Conservation (phyloP, 2,797 vertebrate species). For the Echiichthys vipera region DNA sequence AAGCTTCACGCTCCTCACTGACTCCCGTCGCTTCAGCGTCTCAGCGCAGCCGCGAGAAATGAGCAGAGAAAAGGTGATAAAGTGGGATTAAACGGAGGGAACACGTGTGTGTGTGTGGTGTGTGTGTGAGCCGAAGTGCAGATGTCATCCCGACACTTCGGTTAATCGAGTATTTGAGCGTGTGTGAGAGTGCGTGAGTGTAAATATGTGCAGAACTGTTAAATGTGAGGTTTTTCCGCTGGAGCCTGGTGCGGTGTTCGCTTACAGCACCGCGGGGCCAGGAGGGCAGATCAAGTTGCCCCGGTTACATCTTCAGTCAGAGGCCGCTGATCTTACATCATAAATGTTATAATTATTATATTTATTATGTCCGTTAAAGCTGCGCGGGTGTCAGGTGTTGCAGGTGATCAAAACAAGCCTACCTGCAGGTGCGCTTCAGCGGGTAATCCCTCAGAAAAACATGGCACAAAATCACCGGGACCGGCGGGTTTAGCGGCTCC, state of each 20-base stretch:
- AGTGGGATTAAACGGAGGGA: neutral
- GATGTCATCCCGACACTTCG: accelerated
- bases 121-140: neutral
- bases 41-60: accelerated
- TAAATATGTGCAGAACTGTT: accelerated
- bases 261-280: neutral
- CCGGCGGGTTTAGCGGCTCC: neutral
- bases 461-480: constrained; percentile 45
- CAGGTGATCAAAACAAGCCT: constrained; percentile 8
- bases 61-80: neutral
- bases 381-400: neutral
- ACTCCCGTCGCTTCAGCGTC: too few relatives aligned
- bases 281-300: constrained; percentile 42
- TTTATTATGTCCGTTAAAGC: neutral
- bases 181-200: accelerated
- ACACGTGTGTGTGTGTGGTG: too few relatives aligned
- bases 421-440: constrained; percentile 64
- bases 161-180: accelerated
- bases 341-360: too few relatives aligned
- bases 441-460: constrained; percentile 40
- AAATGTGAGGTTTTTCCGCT: neutral
- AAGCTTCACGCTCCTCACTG: neutral
- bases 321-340: too few relatives aligned
- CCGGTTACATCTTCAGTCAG: too few relatives aligned
- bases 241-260: constrained; percentile 8